phyloP scores from a whole-genome alignment of 2,888 invertebrate species.

The Pristionchus exspectatus region DNA sequence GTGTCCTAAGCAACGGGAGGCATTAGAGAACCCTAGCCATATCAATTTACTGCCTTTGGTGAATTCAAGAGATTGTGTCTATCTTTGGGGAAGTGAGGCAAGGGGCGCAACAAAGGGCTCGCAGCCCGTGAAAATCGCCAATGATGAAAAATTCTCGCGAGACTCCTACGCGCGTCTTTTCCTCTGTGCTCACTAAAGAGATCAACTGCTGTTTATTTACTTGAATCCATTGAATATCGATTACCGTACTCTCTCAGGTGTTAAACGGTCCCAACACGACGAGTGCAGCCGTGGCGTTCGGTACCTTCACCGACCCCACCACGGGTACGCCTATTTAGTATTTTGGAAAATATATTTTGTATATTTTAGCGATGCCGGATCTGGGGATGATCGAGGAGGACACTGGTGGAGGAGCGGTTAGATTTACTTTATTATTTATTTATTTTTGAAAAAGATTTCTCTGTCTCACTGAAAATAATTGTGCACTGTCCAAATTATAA shows the following conservation, averaged over 20 bases:
- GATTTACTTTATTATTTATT: not conserved
- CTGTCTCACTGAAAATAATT: not conserved
- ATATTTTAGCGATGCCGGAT: slow-evolving; percentile 12
- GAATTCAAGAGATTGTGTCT: not conserved
- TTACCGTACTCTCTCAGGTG: slow-evolving; percentile 24
- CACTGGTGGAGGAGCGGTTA: not conserved
- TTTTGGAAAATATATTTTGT: not conserved
- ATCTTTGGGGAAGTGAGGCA: not conserved
- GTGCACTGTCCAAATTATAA: not conserved
- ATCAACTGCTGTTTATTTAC: not conserved
- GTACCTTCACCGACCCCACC: slow-evolving; percentile 22
- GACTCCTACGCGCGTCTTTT: not conserved
- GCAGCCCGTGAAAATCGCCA: not conserved
- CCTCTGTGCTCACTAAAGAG: not conserved
- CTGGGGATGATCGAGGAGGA: slow-evolving; percentile 22
- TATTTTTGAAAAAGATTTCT: no score
- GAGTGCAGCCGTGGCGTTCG: slow-evolving; percentile 44
- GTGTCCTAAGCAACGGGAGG: not conserved
- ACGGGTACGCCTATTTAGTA: slow-evolving; percentile 7
- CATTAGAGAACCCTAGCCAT: not conserved
- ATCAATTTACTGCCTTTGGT: not conserved
- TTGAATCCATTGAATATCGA: not conserved
- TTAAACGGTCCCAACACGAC: slow-evolving; percentile 49
- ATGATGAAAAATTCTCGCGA: slow-evolving; percentile 10
- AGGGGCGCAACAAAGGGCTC: not conserved